Evolutionary conservation across 30 jellyfish, hydroid and myxozoan genomes (phyloP), one percentile per base, ranked within the genome.

Genomic region (Nemopilema nomurai): DNA sequence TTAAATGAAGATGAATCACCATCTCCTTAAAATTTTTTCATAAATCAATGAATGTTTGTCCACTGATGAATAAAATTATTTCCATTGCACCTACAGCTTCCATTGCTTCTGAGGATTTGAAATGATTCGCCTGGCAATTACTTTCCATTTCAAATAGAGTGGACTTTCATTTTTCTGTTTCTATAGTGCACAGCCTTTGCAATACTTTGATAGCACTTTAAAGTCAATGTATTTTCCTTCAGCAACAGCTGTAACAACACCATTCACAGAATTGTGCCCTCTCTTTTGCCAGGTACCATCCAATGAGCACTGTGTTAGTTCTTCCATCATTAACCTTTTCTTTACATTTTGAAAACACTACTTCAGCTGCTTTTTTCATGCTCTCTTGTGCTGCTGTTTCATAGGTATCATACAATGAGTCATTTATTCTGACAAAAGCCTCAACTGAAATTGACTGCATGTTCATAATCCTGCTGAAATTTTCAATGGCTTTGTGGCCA

Each of bases 1-100:
- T 41, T 81, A 68, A 65, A 81, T 16, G 90, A 66, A 41, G 74
- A 28, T 50, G 84, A 65, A 29, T 81, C 90, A 8, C 90, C 90
- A 81, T 82, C 91, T 29, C 87, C 91, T 3, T n/a, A 70, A 19
- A 69, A 68, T 68, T 63, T 82, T 28, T 9, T 19, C 69, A 53
- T 81, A 67, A 19, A 51, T 70, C 28, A 82, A 63, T 51, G 53
- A 13, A 67, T 82, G 74, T 28, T 82, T 82, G 19, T 82, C 91
- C 23, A 82, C 62, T 20, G 93, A 85, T 13, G 67, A 0, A 16
- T 51, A 26, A 57, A 85, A 85, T n/a, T 26, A 85, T 75, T 16
- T 28, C 76, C 18, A 85, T 24, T 6, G 93, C 93, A 17, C 93
- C 93, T 28, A 85, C 52, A 67, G 75, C 91, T 50, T 82, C 87